Conservation (phyloP, 2,113 vertebrate species). For the Riparia riparia region DNA sequence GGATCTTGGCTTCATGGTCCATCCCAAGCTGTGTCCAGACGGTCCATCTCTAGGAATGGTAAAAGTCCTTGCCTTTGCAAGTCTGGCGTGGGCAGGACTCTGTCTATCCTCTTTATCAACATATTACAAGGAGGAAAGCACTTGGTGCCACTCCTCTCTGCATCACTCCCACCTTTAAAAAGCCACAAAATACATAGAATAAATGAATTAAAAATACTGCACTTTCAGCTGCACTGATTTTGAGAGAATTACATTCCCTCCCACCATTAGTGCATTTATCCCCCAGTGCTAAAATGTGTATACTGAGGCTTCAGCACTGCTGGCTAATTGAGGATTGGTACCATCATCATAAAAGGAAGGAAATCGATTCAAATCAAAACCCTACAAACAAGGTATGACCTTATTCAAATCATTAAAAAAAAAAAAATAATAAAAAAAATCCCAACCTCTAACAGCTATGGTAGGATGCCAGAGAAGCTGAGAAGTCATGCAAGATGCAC, state of each 20-base stretch:
- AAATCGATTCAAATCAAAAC: conserved; percentile 5
- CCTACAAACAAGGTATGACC: neutral
- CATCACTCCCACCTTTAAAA: neutral
- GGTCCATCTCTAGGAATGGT: neutral
- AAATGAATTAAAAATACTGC: neutral
- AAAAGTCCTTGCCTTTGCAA: neutral
- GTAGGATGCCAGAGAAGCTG: neutral
- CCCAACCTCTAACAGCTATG: neutral
- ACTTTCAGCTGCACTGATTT: neutral
- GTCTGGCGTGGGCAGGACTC: neutral
- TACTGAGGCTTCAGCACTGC: neutral
- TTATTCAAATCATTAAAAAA: conserved; percentile 18
- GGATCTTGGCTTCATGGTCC: neutral
- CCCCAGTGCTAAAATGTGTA: neutral
- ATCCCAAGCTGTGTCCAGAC: conserved; percentile 39
- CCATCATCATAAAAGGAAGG: conserved; percentile 21
- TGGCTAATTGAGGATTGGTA: conserved; percentile 14
- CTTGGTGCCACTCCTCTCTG: neutral
- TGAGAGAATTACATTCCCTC: neutral
- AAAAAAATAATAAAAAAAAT: neutral
- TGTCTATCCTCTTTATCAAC: neutral
- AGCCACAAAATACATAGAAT: neutral
- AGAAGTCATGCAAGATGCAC: neutral
- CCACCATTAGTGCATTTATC: neutral
- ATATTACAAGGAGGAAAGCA: neutral